Conservation (phyloP, 30 jellyfish, hydroid and myxozoan species). For the Phacellophora camtschatica region DNA sequence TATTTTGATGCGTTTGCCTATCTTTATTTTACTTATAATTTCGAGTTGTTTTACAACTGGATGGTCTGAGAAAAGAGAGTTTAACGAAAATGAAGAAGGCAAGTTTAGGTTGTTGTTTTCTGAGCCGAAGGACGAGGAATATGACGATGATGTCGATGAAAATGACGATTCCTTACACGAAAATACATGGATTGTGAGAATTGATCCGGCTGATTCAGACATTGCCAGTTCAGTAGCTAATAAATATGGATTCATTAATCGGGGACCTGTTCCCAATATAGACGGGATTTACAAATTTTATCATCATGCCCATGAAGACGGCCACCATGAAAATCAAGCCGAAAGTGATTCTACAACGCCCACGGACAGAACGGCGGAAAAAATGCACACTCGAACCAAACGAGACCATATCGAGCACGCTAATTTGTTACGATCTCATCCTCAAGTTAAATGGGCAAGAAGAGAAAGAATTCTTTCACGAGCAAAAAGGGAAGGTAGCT, state of each 20-base stretch:
- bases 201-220: slow-evolving; percentile 79
- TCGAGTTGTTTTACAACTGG: not conserved
- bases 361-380: slow-evolving; percentile 1
- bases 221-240: slow-evolving; percentile 75
- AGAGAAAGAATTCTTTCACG: slow-evolving; percentile 79
- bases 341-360: slow-evolving; percentile 9
- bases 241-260: slow-evolving; percentile 74
- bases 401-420: slow-evolving; percentile 92
- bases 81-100: slow-evolving; percentile 45
- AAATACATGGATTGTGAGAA: slow-evolving; percentile 83
- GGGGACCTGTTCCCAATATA: slow-evolving; percentile 67
- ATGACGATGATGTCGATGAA: slow-evolving; percentile 57
- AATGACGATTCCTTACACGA: slow-evolving; percentile 63
- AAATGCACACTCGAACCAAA: slow-evolving; percentile 37
- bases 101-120: slow-evolving; percentile 70
- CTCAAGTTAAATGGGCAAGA: slow-evolving; percentile 79
- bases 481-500: slow-evolving; percentile 70
- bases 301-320: slow-evolving; percentile 39
- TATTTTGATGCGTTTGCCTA: not conserved
- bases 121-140: slow-evolving; percentile 91
- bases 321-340: slow-evolving; percentile 7
- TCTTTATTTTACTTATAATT: not conserved
- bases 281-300: slow-evolving; percentile 82
- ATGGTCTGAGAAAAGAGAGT: not conserved
- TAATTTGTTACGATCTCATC: slow-evolving; percentile 64